Evolutionary conservation across 2,888 invertebrate genomes (phyloP).

Genomic region (Seira musarum): DNA sequence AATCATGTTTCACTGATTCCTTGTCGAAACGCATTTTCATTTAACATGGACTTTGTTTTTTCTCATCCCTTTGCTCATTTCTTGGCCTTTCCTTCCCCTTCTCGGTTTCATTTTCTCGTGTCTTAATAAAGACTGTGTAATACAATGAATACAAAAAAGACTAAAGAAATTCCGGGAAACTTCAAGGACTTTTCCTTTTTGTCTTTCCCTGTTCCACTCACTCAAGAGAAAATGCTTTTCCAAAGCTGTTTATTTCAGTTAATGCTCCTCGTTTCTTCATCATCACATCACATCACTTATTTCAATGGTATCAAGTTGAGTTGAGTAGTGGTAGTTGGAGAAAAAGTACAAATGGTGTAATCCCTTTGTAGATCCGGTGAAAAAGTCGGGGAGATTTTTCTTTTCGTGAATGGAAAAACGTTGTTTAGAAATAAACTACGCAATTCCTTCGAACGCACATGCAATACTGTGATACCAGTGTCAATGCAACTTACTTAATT

Average conservation of each 20-base stretch:
- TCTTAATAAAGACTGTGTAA: slow-evolving; percentile 45
- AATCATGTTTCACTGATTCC: slow-evolving; percentile 19
- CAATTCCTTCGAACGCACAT: neutral
- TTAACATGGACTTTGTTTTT: neutral
- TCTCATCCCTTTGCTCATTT: slow-evolving; percentile 27
- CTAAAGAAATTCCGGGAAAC: slow-evolving; percentile 53
- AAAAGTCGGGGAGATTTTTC: slow-evolving; percentile 8
- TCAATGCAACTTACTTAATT: slow-evolving; percentile 10
- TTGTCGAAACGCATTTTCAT: slow-evolving; percentile 16
- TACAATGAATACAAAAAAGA: slow-evolving; percentile 49
- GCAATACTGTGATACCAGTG: neutral
- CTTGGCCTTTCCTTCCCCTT: slow-evolving; percentile 26
- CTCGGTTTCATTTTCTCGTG: slow-evolving; percentile 37
- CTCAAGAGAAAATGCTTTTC: slow-evolving; percentile 11
- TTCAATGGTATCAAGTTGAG: slow-evolving; percentile 43
- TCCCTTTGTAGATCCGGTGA: slow-evolving; percentile 31
- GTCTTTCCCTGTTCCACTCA: slow-evolving; percentile 12
- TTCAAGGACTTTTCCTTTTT: slow-evolving; percentile 43
- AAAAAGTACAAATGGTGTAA: slow-evolving; percentile 57
- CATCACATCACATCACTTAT: slow-evolving; percentile 27
- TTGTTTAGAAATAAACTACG: neutral
- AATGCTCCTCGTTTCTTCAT: slow-evolving; percentile 10
- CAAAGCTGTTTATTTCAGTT: slow-evolving; percentile 33
- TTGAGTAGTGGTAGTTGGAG: too few species aligned
- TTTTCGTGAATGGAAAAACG: neutral